Conservation (phyloP, 1,140 invertebrate species). For the Bombus pascuorum region DNA sequence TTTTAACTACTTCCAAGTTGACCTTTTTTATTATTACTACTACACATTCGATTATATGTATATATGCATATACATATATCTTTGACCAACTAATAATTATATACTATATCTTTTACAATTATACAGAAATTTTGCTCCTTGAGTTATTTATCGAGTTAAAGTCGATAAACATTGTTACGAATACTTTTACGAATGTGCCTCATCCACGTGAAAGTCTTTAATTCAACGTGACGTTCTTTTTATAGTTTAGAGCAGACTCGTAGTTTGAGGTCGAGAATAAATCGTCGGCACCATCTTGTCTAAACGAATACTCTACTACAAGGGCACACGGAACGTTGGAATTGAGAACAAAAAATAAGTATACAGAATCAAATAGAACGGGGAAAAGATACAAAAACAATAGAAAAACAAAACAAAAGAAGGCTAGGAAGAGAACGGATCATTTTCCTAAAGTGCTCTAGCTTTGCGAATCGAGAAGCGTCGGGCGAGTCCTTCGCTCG, state of each 20-base stretch:
- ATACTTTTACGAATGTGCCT: slow-evolving; percentile 46
- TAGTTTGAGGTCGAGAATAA: slow-evolving; percentile 72
- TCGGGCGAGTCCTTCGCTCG: slow-evolving; percentile 50
- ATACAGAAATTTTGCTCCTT: background rate
- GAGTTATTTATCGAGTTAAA: slow-evolving; percentile 37
- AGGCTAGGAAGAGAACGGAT: slow-evolving; percentile 18
- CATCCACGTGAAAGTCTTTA: slow-evolving; percentile 15
- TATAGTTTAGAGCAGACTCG: slow-evolving; percentile 73
- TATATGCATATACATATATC: background rate
- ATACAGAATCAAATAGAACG: background rate
- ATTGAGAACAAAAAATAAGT: slow-evolving; percentile 49
- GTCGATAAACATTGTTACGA: slow-evolving; percentile 30
- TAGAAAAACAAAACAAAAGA: slow-evolving; percentile 8
- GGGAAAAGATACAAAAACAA: background rate
- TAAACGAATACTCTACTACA: slow-evolving; percentile 51
- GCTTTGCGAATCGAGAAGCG: slow-evolving; percentile 47
- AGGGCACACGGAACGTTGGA: slow-evolving; percentile 58
- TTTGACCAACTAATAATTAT: background rate
- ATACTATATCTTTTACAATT: background rate
- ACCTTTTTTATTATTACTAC: too few species aligned
- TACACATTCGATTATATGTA: background rate
- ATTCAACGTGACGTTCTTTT: slow-evolving; percentile 67
- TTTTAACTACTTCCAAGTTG: slow-evolving; percentile 33
- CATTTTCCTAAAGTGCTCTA: slow-evolving; percentile 28
- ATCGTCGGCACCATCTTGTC: slow-evolving; percentile 68